These are phyloP conservation scores for Laspeyria flexula DNA, from an alignment of 2,888 invertebrate genomes.

Conservation along the genomic window DNA sequence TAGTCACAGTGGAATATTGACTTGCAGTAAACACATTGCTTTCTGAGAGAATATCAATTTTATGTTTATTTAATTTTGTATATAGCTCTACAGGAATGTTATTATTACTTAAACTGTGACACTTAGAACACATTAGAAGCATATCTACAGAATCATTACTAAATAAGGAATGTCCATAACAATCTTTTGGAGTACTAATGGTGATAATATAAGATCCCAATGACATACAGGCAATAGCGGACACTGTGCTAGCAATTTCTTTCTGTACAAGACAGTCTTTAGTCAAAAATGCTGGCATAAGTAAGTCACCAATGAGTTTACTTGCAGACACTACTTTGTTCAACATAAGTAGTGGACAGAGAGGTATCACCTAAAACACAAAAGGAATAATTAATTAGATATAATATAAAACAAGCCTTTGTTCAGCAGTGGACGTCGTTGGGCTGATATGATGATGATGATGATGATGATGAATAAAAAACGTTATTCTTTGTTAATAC, in stretches of 20 bases:
- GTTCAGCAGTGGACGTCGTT: too few species aligned
- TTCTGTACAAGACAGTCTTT: constrained; percentile 64
- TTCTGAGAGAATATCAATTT: constrained; percentile 52
- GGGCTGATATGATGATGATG: too few species aligned
- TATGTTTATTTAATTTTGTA: constrained; percentile 38
- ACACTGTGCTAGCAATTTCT: constrained; percentile 55
- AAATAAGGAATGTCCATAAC: constrained; percentile 60
- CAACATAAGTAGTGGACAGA: constrained; percentile 67
- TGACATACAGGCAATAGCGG: constrained; percentile 69
- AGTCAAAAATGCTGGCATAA: constrained; percentile 72
- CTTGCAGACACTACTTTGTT: constrained; percentile 67
- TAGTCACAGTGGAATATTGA: constrained; percentile 54
- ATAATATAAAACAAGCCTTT: background rate
- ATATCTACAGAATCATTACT: constrained; percentile 52
- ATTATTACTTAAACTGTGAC: constrained; percentile 52
- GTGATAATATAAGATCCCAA: constrained; percentile 58
- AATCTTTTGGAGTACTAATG: constrained; percentile 38
- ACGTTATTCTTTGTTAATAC: too few species aligned
- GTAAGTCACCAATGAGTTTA: constrained; percentile 72
- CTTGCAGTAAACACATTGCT: constrained; percentile 46
- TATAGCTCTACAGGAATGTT: constrained; percentile 33
- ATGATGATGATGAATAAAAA: too few species aligned
- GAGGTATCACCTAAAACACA: constrained; percentile 67
- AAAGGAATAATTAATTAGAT: constrained; percentile 3
- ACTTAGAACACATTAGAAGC: constrained; percentile 65